Evolutionary conservation across 1,140 invertebrate genomes (phyloP), one percentile per base, ranked within the genome.

Genomic region (Cardiocondyla obscurior): DNA sequence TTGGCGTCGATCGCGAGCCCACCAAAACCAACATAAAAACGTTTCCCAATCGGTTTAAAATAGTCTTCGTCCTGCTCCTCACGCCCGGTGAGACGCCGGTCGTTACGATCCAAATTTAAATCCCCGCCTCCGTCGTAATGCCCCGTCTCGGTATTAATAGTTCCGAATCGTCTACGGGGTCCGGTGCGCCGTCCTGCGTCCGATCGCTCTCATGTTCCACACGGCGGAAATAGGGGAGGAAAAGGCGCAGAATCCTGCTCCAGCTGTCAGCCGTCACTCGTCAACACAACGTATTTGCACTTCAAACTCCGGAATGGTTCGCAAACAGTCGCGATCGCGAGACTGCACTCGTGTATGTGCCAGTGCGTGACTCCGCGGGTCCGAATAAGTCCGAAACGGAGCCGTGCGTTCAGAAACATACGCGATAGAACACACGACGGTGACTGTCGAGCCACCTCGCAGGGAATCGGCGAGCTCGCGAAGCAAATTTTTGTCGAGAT

Each of bases 131-230:
- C n/a, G n/a, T n/a, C n/a, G n/a, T n/a, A n/a, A n/a, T n/a, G 77
- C 44, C 10, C 72, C 84, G 60, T 79, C 30, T 2, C 33, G 77
- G 44, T 89, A 89, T 89, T 89, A 86, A 82, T 86, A 89, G 73
- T 16, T 69, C 42, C 28, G 3, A n/a, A 49, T 70, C 16, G 22
- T 49, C 49, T 88, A 85, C 55, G 57, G 81, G 42, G 33, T 44
- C 28, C 22, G 44, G 19, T 28, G 42, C n/a, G 49, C 49, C 36
- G 57, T 60, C 28, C 25, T 10, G 16, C 16, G 36, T 12, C 49
- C 14, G 49, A 51, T 51, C 44, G 19, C 25, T 16, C 60, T 69
- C 53, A 79, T 44, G 10, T 64, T 81, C 49, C 25, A 1, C 44
- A 42, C 3, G 44, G 14, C 25, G 64, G 6, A 28, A 25, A 39